Evolutionary conservation across 2,113 vertebrate genomes (phyloP).

Genomic region (Sylvia atricapilla): DNA sequence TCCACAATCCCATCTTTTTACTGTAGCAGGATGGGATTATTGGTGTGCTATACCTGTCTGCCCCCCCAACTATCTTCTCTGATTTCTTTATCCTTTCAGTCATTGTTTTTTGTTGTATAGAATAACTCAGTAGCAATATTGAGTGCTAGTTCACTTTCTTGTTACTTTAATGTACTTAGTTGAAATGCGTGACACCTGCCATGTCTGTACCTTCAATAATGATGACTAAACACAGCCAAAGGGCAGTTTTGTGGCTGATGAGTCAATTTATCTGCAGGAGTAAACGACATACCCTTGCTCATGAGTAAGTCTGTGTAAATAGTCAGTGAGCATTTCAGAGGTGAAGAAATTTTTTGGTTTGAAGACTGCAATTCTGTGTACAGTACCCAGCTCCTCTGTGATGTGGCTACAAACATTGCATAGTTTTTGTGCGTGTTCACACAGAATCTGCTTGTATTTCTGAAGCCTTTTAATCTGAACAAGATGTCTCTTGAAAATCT

Average conservation of each 20-base stretch:
- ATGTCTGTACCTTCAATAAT: neutral
- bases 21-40: neutral
- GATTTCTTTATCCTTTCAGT: neutral
- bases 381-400: neutral
- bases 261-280: slow-evolving; percentile 3
- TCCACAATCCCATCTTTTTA: neutral
- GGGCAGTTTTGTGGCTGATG: slow-evolving; percentile 2
- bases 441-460: neutral
- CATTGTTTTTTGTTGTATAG: neutral
- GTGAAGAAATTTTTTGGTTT: neutral
- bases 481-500: neutral
- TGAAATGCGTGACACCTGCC: neutral
- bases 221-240: slow-evolving; percentile 13
- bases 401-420: neutral
- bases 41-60: neutral
- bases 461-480: neutral
- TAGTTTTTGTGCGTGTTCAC: neutral
- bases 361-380: neutral
- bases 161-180: neutral
- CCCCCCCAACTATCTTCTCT: neutral
- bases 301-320: neutral
- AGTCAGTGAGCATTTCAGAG: neutral
- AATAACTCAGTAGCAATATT: neutral
- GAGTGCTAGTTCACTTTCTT: neutral
- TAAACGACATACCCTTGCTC: neutral